Evolutionary conservation across 2,113 vertebrate species (phyloP).

Genomic region (Grammomys surdaster): DNA sequence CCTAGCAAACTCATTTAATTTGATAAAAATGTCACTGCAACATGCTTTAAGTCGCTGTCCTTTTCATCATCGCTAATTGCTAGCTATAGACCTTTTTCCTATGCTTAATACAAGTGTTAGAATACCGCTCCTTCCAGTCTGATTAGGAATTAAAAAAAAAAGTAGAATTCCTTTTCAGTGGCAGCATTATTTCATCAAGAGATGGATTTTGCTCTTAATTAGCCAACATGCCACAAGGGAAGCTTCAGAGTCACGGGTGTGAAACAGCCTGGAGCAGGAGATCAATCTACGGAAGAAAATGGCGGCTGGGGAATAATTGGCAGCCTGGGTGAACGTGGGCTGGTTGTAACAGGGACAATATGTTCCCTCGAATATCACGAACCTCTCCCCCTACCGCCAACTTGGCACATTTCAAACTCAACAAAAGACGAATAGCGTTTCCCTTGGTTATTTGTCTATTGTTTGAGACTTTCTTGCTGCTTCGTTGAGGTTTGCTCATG

Average conservation of each 20-base stretch:
- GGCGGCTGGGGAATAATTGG: conserved; percentile 89
- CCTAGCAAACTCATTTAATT: conserved; percentile 88
- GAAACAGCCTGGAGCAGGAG: conserved; percentile 89
- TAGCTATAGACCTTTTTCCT: conserved; percentile 85
- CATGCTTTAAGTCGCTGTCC: conserved; percentile 88
- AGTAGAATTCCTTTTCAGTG: conserved; percentile 84
- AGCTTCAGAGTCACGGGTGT: conserved; percentile 90
- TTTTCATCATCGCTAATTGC: conserved; percentile 90
- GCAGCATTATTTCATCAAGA: conserved; percentile 90
- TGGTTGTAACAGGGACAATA: conserved; percentile 86
- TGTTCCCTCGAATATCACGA: conserved; percentile 84
- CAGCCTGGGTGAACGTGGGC: conserved; percentile 78
- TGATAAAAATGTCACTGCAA: conserved; percentile 90
- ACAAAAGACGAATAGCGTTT: conserved; percentile 73
- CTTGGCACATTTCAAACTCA: conserved; percentile 84
- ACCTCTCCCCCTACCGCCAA: conserved; percentile 83
- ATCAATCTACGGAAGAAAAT: conserved; percentile 87
- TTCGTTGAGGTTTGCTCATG: conserved; percentile 65
- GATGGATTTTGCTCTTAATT: conserved; percentile 92
- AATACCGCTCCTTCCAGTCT: conserved; percentile 84
- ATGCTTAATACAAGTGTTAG: conserved; percentile 84
- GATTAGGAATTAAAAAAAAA: conserved; percentile 87
- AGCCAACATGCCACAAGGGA: conserved; percentile 89
- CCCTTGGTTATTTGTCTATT: conserved; percentile 54
- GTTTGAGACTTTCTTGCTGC: conserved; percentile 50